Conservation (phyloP, 1,140 invertebrate species). For the Bombus breviceps region DNA sequence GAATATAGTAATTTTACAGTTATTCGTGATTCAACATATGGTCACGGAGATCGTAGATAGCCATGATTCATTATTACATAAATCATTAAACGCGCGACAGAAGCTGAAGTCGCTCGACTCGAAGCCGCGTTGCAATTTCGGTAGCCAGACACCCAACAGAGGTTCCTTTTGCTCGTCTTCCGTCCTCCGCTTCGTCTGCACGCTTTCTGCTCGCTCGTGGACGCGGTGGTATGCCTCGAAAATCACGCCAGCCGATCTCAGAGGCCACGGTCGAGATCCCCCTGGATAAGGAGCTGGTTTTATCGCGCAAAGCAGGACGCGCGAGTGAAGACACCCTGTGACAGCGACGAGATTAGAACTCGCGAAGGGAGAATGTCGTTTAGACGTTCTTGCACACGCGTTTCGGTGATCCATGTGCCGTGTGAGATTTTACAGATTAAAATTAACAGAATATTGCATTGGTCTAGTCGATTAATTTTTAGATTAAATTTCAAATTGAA, state of each 20-base stretch:
- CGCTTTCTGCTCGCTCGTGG: constrained; percentile 22
- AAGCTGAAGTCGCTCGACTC: not conserved
- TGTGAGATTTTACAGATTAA: not conserved
- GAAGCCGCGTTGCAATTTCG: constrained; percentile 48
- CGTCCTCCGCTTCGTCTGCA: not conserved
- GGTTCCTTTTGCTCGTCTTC: not conserved
- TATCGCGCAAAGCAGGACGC: constrained; percentile 50
- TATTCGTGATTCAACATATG: not conserved
- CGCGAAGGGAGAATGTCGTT: not conserved
- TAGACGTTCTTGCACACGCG: not conserved
- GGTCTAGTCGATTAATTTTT: not conserved
- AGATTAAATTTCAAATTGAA: not conserved
- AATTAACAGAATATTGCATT: not conserved
- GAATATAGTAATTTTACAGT: not conserved
- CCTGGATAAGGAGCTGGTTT: constrained; percentile 65
- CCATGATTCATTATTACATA: constrained; percentile 26
- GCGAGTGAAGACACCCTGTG: constrained; percentile 27
- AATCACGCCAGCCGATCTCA: constrained; percentile 67
- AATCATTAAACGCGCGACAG: constrained; percentile 15
- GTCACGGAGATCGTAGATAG: not conserved
- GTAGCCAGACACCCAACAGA: constrained; percentile 29
- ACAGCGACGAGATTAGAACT: constrained; percentile 21
- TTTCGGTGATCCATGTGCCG: not conserved
- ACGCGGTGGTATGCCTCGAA: constrained; percentile 57
- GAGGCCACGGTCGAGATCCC: constrained; percentile 59